Base-by-base conservation (phyloP, 2,888 invertebrate species). In the Crioceris asparagi region DNA sequence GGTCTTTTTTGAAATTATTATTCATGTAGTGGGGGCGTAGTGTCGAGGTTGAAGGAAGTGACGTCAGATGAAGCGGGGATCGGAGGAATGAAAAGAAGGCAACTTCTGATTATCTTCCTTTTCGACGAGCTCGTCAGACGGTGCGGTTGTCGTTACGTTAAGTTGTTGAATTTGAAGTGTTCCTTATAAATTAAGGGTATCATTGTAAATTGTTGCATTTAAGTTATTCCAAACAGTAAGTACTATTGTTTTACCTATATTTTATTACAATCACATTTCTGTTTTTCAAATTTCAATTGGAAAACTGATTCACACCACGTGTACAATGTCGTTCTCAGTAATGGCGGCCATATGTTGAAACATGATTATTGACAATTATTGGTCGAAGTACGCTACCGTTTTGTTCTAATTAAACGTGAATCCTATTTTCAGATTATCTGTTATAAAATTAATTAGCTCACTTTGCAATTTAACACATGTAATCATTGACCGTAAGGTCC, bases 281-380 rank as follows among this genome's bases (percentile, higher is more conserved):
- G 25, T 12, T 23, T 23, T 11, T 32, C 17, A 44, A 40, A 48
- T 47, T 44, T 45, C 33, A n/a, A n/a, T 31, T 17, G 16, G 36
- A 36, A 38, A 35, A 31, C 38, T 40, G 29, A 26, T 36, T 29
- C 39, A 45, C 53, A 62, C 60, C 62, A 62, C 62, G 62, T 62
- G 62, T 61, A 56, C 56, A 53, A 40, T 47, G 47, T 39, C 39
- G 41, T 48, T 46, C 46, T 48, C 50, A 52, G 53, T 54, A 55
- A 60, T 60, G 55, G 61, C 61, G 53, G 60, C 61, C 61, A 61
- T 62, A 62, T 62, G 62, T 57, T 56, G 41, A 54, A 56, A 35
- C 41, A 39, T 11, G 35, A 17, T 34, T 33, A 38, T 14, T 29
- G 10, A 10, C 7, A 17, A 32, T 40, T 29, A 12, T 25, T 11